Base-by-base conservation (phyloP, 2,113 vertebrate genomes). In the Telmatochromis sp. region DNA sequence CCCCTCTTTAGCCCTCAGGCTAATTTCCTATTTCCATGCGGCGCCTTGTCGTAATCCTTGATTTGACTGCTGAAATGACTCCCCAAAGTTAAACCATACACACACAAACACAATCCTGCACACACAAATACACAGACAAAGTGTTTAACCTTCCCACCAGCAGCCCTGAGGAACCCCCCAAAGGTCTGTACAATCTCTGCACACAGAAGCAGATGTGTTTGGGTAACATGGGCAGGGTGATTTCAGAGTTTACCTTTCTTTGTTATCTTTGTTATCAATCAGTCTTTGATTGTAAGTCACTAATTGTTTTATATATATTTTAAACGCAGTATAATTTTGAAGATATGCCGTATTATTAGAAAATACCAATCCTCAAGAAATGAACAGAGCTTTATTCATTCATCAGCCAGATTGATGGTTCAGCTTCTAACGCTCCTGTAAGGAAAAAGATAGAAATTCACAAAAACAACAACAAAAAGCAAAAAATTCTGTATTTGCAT, bases 1-100 rank as follows among this genome's bases (percentile, higher is more conserved):
- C 65, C 55, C 84, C 47, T 81, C 81, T 92, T 60, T 21, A 80
- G 89, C 82, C 94, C 92, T 73, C 31, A 80, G 92, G 92, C 93
- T 95, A 95, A 95, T 95, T 96, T 95, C 85, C 85, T 84, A 95
- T 95, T 96, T 96, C 91, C 94, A 94, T 78, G 83, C 78, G 84
- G 90, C 68, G 87, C 94, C 94, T 93, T 75, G 85, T 91, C 58
- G 85, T 94, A 95, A 96, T 94, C 94, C 93, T 89, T 33, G 79
- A 89, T 89, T 89, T 89, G 58, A 91, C 87, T 51, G 47, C 58
- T 55, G 53, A 89, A 87, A 87, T 84, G 65, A 47, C 81, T 92
- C 89, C 88, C 87, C 47, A 75, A 57, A 81, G 86, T 47, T 90
- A 57, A 86, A 84, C 55, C 87, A 84, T 78, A 87, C 54, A 87